Base-by-base conservation (phyloP, 1,140 invertebrate species). In the Drosophila pectinifera region DNA sequence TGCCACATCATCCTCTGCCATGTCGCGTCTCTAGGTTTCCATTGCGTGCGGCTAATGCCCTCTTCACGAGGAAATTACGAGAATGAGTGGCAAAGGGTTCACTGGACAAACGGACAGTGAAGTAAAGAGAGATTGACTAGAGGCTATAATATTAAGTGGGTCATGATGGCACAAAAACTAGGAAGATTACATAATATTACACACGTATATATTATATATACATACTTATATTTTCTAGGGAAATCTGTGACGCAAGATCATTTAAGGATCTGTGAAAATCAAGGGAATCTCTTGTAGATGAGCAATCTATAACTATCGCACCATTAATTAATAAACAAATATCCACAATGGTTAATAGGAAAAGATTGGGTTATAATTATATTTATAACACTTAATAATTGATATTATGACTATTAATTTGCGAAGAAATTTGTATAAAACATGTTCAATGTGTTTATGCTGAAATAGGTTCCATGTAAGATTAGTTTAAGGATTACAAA, bases 21-120 rank as follows among this genome's bases (percentile, higher is more conserved):
- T 63, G 42, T 63, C 24, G 49, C 36, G 4, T 8, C 43, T 41
- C 43, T 57, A 13, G 41, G 62, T n/a, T 51, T 49, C 31, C 56
- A 48, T 36, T 77, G 82, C 64, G 83, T 73, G 73, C 34, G 11
- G 48, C 36, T 65, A 65, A 62, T 67, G 57, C 43, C 5, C 20
- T 24, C 11, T 36, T n/a, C 5, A n/a, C 18, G 54, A 16, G 26
- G 22, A 16, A 73, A 41, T 73, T 36, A 22, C 48, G 16, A n/a
- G 42, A 36, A 41, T 26, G 46, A 36, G 53, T 64, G 54, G 18
- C n/a, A 46, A 42, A 24, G 8, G 5, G 26, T 41, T 41, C 16
- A 62, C 24, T 57, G 26, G 36, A 18, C 18, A n/a, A n/a, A 5
- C 10, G 20, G 13, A 8, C 14, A 36, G 48, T 36, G 20, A 6